Conservation (phyloP, 2,888 invertebrate genomes). For the Tachystola acroxantha region DNA sequence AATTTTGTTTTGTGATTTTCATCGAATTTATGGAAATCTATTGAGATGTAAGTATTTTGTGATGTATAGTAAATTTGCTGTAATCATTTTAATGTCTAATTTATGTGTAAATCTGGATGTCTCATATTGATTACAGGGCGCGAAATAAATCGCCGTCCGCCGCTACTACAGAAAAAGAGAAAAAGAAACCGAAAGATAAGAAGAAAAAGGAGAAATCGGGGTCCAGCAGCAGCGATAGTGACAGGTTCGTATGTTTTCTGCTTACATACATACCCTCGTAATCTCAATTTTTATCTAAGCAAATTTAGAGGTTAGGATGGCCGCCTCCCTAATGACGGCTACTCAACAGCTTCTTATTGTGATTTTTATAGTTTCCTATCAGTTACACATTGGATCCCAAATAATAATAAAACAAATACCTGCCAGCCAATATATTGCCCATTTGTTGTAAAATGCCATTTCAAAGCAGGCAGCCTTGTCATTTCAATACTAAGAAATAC, state of each 20-base stretch:
- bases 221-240: constrained; percentile 89
- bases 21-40: background rate
- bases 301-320: constrained; percentile 6
- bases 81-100: background rate
- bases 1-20: background rate
- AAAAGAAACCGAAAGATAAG: constrained; percentile 79
- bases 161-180: constrained; percentile 84
- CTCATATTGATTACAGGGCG: constrained; percentile 77
- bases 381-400: no score
- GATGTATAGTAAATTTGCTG: background rate
- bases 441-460: no score
- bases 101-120: background rate
- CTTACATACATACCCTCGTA: background rate
- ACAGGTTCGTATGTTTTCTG: constrained; percentile 61
- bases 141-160: constrained; percentile 85
- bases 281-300: no score
- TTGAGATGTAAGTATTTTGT: constrained; percentile 1
- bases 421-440: no score
- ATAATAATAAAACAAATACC: no score
- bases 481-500: no score
- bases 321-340: no score
- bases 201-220: constrained; percentile 86
- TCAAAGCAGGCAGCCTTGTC: no score
- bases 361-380: no score
- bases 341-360: no score